These are phyloP conservation scores for Platyura marginata DNA, from an alignment of 1,140 invertebrate genomes.

Conservation along the genomic window DNA sequence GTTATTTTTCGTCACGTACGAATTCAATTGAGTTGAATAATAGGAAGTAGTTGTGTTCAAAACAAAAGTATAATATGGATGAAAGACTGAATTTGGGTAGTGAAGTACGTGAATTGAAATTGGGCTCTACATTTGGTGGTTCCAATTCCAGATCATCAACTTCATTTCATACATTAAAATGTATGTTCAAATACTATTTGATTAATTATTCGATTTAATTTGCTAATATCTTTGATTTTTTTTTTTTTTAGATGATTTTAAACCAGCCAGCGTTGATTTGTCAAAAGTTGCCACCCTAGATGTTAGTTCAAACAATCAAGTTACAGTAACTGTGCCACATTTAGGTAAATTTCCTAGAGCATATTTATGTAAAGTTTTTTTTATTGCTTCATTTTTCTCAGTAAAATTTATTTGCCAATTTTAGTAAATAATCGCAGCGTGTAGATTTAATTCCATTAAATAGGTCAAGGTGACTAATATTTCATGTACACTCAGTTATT, in stretches of 20 bases:
- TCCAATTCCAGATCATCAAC: conserved; percentile 35
- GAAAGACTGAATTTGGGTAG: conserved; percentile 43
- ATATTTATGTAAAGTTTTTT: too few relatives aligned
- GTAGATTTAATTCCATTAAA: too few relatives aligned
- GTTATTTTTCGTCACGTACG: too few relatives aligned
- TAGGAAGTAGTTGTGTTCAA: too few relatives aligned
- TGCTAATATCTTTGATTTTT: conserved; percentile 4
- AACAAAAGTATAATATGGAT: conserved; percentile 13
- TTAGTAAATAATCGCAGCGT: too few relatives aligned
- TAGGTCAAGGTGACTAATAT: too few relatives aligned
- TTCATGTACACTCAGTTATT: too few relatives aligned
- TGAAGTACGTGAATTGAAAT: conserved; percentile 60
- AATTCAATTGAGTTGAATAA: too few relatives aligned
- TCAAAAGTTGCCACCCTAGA: conserved; percentile 78
- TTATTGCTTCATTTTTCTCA: too few relatives aligned
- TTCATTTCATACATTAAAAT: conserved; percentile 72
- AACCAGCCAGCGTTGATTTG: conserved; percentile 86
- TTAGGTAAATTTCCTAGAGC: too few relatives aligned
- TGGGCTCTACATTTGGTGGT: conserved; percentile 62
- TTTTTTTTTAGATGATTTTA: conserved; percentile 76
- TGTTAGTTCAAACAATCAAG: conserved; percentile 70
- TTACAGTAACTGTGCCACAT: conserved; percentile 85
- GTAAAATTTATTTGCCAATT: too few relatives aligned
- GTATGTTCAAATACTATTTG: conserved; percentile 51
- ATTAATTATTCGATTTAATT: too few relatives aligned